A percentile compares a stretch with the other conserved stretches of the same genome.
Evolutionary conservation across 2,113 vertebrate species (phyloP).

Genomic region (Panthera tigris): DNA sequence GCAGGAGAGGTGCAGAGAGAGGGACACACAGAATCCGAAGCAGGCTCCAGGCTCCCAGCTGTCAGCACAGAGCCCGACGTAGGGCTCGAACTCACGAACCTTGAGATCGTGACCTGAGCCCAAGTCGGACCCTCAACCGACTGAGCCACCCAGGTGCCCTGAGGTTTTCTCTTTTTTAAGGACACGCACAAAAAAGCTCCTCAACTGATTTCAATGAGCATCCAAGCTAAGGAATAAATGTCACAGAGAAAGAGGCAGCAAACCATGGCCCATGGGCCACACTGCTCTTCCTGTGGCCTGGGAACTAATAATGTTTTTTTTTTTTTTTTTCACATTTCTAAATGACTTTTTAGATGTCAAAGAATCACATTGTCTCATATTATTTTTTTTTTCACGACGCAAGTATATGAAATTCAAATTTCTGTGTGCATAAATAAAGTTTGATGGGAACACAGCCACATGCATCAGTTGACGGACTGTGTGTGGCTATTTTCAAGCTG

Average conservation of each 20-base stretch:
- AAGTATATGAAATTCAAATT: conserved; percentile 9
- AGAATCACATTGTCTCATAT: neutral
- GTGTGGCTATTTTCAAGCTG: neutral
- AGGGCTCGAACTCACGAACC: no score
- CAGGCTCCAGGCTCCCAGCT: no score
- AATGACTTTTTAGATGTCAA: neutral
- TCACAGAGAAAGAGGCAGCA: neutral
- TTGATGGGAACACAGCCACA: neutral
- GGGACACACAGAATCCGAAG: no score
- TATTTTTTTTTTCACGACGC: neutral
- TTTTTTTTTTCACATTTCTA: neutral
- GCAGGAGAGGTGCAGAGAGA: no score
- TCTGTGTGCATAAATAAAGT: conserved; percentile 40
- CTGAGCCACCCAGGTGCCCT: no score
- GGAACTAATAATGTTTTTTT: neutral
- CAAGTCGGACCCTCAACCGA: no score
- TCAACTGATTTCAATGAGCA: neutral
- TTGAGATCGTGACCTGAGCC: no score
- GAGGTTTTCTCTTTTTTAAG: neutral
- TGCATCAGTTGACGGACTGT: neutral
- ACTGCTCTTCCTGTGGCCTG: neutral
- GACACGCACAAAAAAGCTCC: neutral
- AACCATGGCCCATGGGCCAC: neutral
- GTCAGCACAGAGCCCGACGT: no score
- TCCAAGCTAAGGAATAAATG: neutral